These are phyloP conservation scores for Porites lutea DNA, from an alignment of 64 coral and sea anemone species.

Conservation along the genomic window DNA sequence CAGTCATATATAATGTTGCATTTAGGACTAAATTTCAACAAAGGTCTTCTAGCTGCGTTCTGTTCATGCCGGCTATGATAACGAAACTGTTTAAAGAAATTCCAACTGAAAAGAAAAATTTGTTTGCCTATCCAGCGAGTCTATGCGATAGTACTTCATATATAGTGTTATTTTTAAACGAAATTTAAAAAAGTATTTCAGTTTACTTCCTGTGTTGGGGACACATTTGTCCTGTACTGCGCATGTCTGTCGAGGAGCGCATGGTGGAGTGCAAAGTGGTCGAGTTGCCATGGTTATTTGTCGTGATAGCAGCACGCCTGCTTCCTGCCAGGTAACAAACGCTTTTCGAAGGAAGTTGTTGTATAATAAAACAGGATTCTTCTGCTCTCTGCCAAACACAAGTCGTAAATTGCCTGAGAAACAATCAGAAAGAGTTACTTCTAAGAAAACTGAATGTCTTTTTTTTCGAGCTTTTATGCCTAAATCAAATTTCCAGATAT, in stretches of 20 bases:
- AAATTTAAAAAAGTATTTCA: neutral
- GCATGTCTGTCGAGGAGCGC: constrained; percentile 58
- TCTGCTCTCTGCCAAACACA: constrained; percentile 28
- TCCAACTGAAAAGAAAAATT: no score
- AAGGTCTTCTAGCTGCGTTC: no score
- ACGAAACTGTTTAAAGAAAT: no score
- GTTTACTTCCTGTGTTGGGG: constrained; percentile 34
- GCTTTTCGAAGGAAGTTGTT: constrained; percentile 41
- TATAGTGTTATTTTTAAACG: no score
- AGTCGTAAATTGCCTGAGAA: neutral
- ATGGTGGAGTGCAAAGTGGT: constrained; percentile 52
- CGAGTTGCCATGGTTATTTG: constrained; percentile 44
- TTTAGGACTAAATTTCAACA: no score
- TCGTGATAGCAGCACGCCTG: constrained; percentile 27
- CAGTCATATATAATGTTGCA: no score
- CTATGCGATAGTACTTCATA: no score
- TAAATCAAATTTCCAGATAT: no score
- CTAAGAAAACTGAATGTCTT: no score
- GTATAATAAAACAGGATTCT: constrained; percentile 56
- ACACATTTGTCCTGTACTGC: constrained; percentile 76
- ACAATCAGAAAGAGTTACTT: neutral
- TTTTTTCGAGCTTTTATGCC: no score
- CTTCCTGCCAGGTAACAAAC: constrained; percentile 87
- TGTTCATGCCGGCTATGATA: no score
- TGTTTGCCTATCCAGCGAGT: no score